Percentiles rank a stretch among this genome's conserved stretches.
Conservation (phyloP, 2,113 vertebrate species). For the Eolophus roseicapilla region DNA sequence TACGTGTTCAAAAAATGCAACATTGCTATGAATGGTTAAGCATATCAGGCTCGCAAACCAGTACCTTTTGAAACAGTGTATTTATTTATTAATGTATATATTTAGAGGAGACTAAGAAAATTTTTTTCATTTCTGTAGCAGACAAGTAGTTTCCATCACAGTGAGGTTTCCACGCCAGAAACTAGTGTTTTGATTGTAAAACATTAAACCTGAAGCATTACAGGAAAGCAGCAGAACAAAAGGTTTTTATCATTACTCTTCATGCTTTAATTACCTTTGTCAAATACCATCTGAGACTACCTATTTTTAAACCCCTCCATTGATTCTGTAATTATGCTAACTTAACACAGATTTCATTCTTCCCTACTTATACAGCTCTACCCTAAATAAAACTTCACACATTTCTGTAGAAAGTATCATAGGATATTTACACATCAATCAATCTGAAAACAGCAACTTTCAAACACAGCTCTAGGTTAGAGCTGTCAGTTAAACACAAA, state of each 20-base stretch:
- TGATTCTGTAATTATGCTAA: conserved; percentile 69
- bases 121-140: neutral
- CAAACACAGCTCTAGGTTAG: neutral
- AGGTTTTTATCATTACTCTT: conserved; percentile 68
- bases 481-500: neutral
- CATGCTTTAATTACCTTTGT: conserved; percentile 73
- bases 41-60: neutral
- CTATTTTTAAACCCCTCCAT: conserved; percentile 73
- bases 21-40: neutral
- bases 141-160: neutral
- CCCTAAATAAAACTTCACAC: conserved; percentile 30
- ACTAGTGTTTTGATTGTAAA: conserved; percentile 7
- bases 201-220: conserved; percentile 41
- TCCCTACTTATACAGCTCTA: conserved; percentile 32
- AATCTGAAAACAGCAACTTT: conserved; percentile 19
- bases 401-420: neutral
- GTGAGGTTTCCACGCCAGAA: conserved; percentile 1
- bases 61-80: neutral
- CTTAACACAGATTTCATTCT: conserved; percentile 64
- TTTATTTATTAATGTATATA: neutral
- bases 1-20: neutral
- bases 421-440: neutral
- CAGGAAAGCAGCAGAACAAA: conserved; percentile 46
- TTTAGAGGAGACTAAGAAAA: neutral
- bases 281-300: conserved; percentile 65